These are phyloP conservation scores for Myxocyprinus asiaticus DNA, from an alignment of 2,113 vertebrate genomes.

Conservation along the genomic window DNA sequence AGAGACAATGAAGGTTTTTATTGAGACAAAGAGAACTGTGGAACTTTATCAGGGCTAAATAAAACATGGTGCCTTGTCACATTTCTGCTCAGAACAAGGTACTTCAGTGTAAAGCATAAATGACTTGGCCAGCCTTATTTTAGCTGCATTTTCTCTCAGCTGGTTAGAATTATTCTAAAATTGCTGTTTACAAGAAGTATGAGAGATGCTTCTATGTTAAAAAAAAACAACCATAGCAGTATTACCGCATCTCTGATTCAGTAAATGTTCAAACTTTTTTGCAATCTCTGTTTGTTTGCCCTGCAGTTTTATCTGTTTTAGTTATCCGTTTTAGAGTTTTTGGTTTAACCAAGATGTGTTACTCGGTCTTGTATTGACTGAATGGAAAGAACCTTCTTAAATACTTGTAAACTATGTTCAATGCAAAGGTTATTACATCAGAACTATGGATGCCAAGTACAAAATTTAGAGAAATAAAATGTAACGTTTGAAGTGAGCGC, in stretches of 20 bases:
- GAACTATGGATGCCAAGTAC: constrained; percentile 55
- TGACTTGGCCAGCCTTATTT: constrained; percentile 55
- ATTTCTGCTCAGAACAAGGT: constrained; percentile 62
- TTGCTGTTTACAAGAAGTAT: constrained; percentile 77
- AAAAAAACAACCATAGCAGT: constrained; percentile 63
- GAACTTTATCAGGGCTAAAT: constrained; percentile 65
- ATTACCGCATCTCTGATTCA: constrained; percentile 65
- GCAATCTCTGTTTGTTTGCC: constrained; percentile 48
- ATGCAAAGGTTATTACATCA: constrained; percentile 63
- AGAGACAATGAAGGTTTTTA: constrained; percentile 46
- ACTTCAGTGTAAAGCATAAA: constrained; percentile 41
- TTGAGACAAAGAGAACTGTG: constrained; percentile 53
- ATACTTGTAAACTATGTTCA: constrained; percentile 32
- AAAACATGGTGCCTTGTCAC: constrained; percentile 60
- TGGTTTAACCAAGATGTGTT: constrained; percentile 53
- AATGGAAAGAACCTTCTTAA: constrained; percentile 53
- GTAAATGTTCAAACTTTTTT: constrained; percentile 59
- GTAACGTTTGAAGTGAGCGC: too few relatives aligned
- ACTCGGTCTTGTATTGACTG: constrained; percentile 60
- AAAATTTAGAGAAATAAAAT: constrained; percentile 42
- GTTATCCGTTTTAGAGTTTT: constrained; percentile 38
- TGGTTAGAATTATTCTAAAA: constrained; percentile 74
- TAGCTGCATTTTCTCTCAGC: constrained; percentile 60
- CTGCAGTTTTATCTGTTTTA: constrained; percentile 21
- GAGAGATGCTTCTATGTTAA: constrained; percentile 65